Evolutionary conservation across 2,888 invertebrate species (phyloP).

Genomic region (Mimas tiliae): DNA sequence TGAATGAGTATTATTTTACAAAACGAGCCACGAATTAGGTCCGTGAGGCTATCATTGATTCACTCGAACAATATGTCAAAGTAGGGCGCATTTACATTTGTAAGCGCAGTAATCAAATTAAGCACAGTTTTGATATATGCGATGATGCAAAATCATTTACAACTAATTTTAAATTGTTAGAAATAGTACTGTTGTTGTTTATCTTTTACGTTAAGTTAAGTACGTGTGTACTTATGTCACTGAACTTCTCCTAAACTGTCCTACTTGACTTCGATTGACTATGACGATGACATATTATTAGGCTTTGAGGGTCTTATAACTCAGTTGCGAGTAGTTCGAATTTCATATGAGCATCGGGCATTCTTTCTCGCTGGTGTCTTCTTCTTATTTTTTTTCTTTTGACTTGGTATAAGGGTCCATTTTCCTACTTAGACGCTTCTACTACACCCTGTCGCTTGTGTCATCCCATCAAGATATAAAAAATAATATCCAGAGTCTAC

Average conservation of each 20-base stretch:
- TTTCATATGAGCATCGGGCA: no score
- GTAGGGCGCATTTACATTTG: slow-evolving; percentile 20
- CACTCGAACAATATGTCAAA: neutral
- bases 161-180: neutral
- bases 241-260: no score
- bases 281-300: neutral
- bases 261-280: neutral
- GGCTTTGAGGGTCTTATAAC: neutral
- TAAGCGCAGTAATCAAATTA: slow-evolving; percentile 10
- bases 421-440: no score
- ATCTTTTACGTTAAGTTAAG: no score
- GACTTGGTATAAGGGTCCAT: no score
- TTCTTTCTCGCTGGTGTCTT: no score
- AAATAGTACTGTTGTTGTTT: neutral
- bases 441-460: no score
- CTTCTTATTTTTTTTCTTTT: no score
- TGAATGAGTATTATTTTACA: neutral
- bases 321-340: no score
- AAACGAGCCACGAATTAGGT: neutral
- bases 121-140: neutral
- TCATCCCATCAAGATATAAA: no score
- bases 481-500: no score
- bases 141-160: neutral
- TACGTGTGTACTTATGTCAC: no score
- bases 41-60: neutral